Evolutionary conservation across 2,113 vertebrate species (phyloP).

Genomic region (Daphoenositta chrysoptera): DNA sequence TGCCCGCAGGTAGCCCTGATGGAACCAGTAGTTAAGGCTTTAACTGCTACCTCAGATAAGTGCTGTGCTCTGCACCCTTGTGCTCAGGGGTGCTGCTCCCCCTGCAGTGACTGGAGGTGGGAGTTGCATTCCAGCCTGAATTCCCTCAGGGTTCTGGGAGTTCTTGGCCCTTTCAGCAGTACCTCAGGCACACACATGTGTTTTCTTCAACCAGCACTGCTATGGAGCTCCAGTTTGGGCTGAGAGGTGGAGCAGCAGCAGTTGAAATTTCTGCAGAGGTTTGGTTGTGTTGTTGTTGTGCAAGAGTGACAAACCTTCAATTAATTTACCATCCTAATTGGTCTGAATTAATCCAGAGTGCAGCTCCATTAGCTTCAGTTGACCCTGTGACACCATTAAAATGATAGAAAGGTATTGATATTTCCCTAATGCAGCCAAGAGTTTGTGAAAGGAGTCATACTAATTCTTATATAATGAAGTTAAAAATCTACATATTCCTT

Average conservation of each 20-base stretch:
- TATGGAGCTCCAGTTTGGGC: not conserved
- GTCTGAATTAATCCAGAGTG: not conserved
- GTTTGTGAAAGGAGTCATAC: not conserved
- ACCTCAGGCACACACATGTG: accelerated
- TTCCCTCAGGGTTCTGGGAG: not conserved
- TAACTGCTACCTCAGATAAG: not conserved
- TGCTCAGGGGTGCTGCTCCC: not conserved
- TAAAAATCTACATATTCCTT: not conserved
- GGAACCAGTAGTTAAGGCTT: not conserved
- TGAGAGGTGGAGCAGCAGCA: not conserved
- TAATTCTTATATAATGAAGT: not conserved
- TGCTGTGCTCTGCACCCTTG: not conserved
- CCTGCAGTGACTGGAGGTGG: not conserved
- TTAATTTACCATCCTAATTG: not conserved
- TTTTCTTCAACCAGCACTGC: not conserved
- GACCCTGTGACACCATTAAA: not conserved
- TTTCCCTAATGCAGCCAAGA: not conserved
- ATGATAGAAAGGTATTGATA: not conserved
- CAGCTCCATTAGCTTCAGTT: constrained; percentile 2
- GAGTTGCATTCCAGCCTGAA: not conserved
- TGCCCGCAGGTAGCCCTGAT: not conserved
- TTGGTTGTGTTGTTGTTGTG: not conserved
- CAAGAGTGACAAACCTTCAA: not conserved
- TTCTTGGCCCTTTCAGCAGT: not conserved
- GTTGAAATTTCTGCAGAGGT: not conserved